Evolutionary conservation across 2,797 vertebrate genomes (phyloP).

Genomic region (Periparus ater): DNA sequence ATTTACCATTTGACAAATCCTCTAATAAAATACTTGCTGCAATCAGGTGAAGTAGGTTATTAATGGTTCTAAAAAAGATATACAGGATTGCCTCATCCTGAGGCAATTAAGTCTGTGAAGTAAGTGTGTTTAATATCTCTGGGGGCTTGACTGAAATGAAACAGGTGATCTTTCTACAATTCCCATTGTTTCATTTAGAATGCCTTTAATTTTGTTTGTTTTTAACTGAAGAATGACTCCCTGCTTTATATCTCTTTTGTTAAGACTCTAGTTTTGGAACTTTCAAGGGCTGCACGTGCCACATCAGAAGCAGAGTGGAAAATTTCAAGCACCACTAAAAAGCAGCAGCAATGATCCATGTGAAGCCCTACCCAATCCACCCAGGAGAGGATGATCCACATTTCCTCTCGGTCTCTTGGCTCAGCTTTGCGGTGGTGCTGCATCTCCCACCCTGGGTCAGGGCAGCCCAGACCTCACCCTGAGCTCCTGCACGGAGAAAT

Average conservation of each 20-base stretch:
- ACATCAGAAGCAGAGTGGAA: background rate
- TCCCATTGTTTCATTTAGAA: slow-evolving; percentile 69
- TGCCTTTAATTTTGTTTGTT: slow-evolving; percentile 31
- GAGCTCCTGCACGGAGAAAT: background rate
- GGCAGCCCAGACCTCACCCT: background rate
- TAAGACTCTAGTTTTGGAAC: background rate
- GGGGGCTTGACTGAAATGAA: slow-evolving; percentile 71
- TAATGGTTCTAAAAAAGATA: slow-evolving; percentile 82
- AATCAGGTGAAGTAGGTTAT: slow-evolving; percentile 85
- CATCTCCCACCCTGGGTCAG: fast-evolving
- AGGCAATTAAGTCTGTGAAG: slow-evolving; percentile 78
- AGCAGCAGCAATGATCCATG: background rate
- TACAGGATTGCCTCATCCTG: slow-evolving; percentile 81
- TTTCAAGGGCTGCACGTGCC: background rate
- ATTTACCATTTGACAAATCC: slow-evolving; percentile 79
- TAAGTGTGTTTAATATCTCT: slow-evolving; percentile 77
- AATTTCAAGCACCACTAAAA: background rate
- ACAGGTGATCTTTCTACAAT: slow-evolving; percentile 75
- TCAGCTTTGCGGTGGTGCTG: background rate
- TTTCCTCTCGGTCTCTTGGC: no score
- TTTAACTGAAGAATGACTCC: slow-evolving; percentile 46
- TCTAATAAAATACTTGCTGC: slow-evolving; percentile 76
- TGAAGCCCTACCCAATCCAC: background rate
- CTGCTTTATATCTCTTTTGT: slow-evolving; percentile 13
- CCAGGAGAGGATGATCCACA: fast-evolving